Percentiles rank a stretch among this genome's conserved stretches.
Conservation (phyloP, 1,140 invertebrate genomes). For the Hycleus cichorii region DNA sequence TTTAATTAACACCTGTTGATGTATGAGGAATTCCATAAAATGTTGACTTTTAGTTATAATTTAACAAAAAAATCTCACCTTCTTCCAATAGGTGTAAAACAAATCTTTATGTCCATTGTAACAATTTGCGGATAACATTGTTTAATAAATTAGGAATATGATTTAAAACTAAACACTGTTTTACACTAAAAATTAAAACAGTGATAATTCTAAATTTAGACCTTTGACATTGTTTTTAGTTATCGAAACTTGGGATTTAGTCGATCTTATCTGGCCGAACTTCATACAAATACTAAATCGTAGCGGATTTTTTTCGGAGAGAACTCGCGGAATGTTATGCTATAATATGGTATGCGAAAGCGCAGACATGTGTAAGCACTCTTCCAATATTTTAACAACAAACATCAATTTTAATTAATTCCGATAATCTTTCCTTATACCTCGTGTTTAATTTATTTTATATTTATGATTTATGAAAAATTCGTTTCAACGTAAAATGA, state of each 20-base stretch:
- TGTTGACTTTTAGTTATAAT: background rate
- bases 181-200: conserved; percentile 18
- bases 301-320: conserved; percentile 14
- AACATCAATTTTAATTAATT: too few relatives aligned
- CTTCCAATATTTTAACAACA: background rate
- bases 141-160: background rate
- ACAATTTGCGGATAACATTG: background rate
- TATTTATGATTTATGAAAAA: too few relatives aligned
- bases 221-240: too few relatives aligned
- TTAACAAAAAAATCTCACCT: conserved; percentile 12
- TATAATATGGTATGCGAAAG: background rate
- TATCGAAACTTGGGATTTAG: background rate
- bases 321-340: conserved; percentile 5
- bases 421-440: too few relatives aligned
- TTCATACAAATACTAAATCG: conserved; percentile 12
- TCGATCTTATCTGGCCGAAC: background rate
- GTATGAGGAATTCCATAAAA: background rate
- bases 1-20: background rate
- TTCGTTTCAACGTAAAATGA: too few relatives aligned
- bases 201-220: conserved; percentile 1
- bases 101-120: conserved; percentile 2
- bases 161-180: conserved; percentile 15
- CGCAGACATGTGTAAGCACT: conserved; percentile 5
- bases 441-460: too few relatives aligned
- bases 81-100: conserved; percentile 21